A percentile compares a stretch with the other conserved stretches of the same genome.
These are phyloP conservation scores for Girardinichthys multiradiatus DNA, from an alignment of 2,113 vertebrate genomes.

Conservation along the genomic window DNA sequence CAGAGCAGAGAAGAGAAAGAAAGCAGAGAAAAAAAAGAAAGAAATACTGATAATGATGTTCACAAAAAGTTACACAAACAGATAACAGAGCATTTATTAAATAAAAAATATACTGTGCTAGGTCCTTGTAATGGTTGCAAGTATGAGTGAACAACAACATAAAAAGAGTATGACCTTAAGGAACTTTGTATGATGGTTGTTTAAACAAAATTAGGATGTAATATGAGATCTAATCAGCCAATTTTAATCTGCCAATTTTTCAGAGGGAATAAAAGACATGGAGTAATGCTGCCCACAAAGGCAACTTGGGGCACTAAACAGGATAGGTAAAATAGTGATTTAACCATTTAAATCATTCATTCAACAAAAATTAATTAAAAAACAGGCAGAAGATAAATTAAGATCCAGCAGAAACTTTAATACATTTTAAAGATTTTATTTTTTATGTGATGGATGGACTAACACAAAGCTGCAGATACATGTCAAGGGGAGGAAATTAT, in stretches of 20 bases:
- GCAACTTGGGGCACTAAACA: not conserved
- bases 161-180: not conserved
- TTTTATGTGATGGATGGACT: no score
- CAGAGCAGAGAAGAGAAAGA: not conserved
- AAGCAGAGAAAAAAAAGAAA: constrained; percentile 6
- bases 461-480: no score
- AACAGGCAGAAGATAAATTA: not conserved
- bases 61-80: constrained; percentile 1
- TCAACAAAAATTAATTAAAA: not conserved
- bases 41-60: not conserved
- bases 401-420: not conserved
- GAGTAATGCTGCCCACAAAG: not conserved
- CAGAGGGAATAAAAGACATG: not conserved
- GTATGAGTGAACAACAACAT: not conserved
- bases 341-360: no score
- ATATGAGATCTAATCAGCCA: not conserved
- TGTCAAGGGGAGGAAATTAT: no score
- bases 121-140: not conserved
- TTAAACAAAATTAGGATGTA: not conserved
- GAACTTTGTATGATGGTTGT: not conserved
- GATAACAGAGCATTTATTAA: not conserved
- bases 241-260: not conserved
- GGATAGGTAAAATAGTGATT: not conserved
- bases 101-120: not conserved
- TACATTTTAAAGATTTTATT: no score